phyloP scores from a whole-genome alignment of 2,888 invertebrate species.

The Andrena praecox region DNA sequence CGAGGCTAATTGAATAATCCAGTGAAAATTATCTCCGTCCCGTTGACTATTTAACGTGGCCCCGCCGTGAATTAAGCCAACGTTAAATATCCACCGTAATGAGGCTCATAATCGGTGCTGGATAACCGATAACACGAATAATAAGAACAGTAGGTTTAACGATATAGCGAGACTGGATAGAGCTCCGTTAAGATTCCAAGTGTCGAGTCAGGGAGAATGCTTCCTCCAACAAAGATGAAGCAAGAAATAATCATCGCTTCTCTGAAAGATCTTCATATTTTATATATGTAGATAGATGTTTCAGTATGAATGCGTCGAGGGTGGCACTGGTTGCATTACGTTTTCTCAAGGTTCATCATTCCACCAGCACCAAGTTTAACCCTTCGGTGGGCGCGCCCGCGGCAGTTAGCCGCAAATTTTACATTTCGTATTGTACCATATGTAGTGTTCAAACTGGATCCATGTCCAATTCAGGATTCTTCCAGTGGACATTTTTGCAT shows the following conservation, averaged over 20 bases:
- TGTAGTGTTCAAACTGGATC: no score
- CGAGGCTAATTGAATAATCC: slow-evolving; percentile 11
- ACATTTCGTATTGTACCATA: no score
- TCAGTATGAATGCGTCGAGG: background rate
- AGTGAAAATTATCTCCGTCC: slow-evolving; percentile 4
- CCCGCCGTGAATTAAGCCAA: background rate
- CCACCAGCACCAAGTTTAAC: background rate
- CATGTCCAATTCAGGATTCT: no score
- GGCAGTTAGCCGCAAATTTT: no score
- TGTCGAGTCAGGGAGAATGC: background rate
- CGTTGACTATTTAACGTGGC: background rate
- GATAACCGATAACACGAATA: slow-evolving; percentile 16
- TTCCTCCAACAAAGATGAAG: background rate
- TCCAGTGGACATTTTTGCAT: no score
- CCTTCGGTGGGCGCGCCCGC: no score
- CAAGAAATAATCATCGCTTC: background rate
- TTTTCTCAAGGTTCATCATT: background rate
- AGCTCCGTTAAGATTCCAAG: slow-evolving; percentile 21
- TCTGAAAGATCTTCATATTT: background rate
- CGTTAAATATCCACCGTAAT: slow-evolving; percentile 22
- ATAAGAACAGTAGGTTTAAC: slow-evolving; percentile 4
- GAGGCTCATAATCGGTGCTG: slow-evolving; percentile 33
- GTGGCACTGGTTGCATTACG: background rate
- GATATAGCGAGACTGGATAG: slow-evolving; percentile 1
- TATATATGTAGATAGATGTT: no score